Evolutionary conservation across 92 coral and sea anemone species (phyloP), one percentile per base, ranked within the genome.

Genomic region (Epizoanthus ramosus): DNA sequence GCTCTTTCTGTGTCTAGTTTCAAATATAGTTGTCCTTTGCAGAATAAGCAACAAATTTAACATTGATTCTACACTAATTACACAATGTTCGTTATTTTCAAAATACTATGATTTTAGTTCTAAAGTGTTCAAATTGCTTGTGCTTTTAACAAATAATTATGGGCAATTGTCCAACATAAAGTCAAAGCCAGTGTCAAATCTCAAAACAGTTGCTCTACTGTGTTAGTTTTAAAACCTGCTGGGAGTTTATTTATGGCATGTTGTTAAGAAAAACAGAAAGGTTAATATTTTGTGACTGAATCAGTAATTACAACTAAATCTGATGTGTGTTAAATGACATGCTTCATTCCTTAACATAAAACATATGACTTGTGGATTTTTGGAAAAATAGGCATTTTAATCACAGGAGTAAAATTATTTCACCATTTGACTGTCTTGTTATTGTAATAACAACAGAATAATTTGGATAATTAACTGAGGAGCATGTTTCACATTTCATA

Each of bases 401-500:
- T 41, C 22, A 67, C 45, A 67, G 21, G 15, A 33, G 5, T 14
- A 8, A 21, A 39, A 39, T 14, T 43, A 7, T 43, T 71, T 37
- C 35, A 43, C 18, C 56, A n/a, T 43, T 7, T 18, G 57, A 12
- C 33, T 70, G 53, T 37, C 74, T 53, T 18, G 21, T 41, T 70
- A 10, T 28, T 28, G 31, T 2, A 0, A 71, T 18, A 6, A 17
- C 9, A 6, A 59, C 57, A 21, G 75, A 9, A 71, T 45, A 71
- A n/a, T 41, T 71, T 9, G 8, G 8, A 8, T 67, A 33, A 67
- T n/a, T 13, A 63, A 22, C 68, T 1, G 68, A 63, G 68, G 68
- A 63, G 68, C 68, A 63, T 63, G 4, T 63, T 63, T 31, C 33
- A 63, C 68, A 63, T 22, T 63, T 31, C 33, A 63, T 37, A 63